phyloP scores from a whole-genome alignment of 1,140 invertebrate species.

The Chlorops oryzae region DNA sequence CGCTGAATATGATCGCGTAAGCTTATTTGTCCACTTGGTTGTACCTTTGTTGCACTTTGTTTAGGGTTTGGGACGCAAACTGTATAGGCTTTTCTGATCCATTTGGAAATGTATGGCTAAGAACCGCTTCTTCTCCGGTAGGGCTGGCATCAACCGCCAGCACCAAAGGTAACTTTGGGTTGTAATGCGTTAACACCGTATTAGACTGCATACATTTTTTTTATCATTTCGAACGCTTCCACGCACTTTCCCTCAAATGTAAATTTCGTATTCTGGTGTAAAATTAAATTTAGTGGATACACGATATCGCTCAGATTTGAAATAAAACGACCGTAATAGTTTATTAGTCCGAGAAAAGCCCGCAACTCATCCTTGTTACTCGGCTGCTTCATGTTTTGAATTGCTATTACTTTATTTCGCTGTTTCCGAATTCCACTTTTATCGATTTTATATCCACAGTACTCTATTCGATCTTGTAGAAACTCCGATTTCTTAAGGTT shows the following conservation, averaged over 20 bases:
- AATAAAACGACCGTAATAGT: constrained; percentile 15
- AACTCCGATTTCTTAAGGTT: constrained; percentile 21
- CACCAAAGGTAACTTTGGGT: constrained; percentile 50
- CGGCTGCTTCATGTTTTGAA: constrained; percentile 19
- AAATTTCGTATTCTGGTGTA: constrained; percentile 22
- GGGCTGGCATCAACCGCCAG: constrained; percentile 45
- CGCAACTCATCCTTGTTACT: constrained; percentile 20
- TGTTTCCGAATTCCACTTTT: constrained; percentile 20
- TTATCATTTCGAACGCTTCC: constrained; percentile 28
- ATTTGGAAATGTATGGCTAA: constrained; percentile 43
- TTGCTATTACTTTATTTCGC: constrained; percentile 16
- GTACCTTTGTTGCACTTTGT: constrained; percentile 49
- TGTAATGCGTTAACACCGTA: constrained; percentile 41
- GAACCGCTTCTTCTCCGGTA: constrained; percentile 50
- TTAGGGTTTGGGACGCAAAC: constrained; percentile 50
- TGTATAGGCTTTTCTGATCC: constrained; percentile 48
- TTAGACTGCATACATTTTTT: constrained; percentile 29
- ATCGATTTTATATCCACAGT: constrained; percentile 33
- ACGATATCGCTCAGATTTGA: constrained; percentile 14
- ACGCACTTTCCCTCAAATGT: constrained; percentile 22
- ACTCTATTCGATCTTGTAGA: constrained; percentile 29
- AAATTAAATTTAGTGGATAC: constrained; percentile 23
- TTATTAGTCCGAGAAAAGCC: constrained; percentile 23
- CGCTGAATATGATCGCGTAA: constrained; percentile 48
- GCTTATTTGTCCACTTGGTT: constrained; percentile 53